Evolutionary conservation across 2,113 vertebrate species (phyloP), one percentile per base, ranked within the genome.

Genomic region (Rana temporaria): DNA sequence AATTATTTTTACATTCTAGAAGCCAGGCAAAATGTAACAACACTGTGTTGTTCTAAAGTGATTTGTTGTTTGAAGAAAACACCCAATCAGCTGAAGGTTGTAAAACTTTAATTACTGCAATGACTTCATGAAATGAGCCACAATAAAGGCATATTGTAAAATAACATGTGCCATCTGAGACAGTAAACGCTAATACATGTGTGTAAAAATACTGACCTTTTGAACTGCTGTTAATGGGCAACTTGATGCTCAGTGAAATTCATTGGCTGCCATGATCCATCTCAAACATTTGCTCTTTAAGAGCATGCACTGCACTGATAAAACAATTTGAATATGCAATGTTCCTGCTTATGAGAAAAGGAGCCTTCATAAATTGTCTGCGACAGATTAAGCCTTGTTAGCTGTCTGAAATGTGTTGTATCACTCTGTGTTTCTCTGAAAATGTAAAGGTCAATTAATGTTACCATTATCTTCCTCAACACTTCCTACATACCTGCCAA

Each of bases 291-390:
- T 83, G 42, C 81, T 68, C 53, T 83, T 83, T 68, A 66, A 38
- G 80, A 82, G 64, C 80, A 82, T 32, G 72, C 48, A 74, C 72
- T 42, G 55, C 60, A 68, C 52, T 76, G 72, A 83, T 83, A 52
- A 83, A 76, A 83, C 81, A 83, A 76, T 76, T 83, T 75, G 63
- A 83, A 75, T 83, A 60, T 60, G 59, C 72, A 83, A 68, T 83
- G 69, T 76, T 60, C 55, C 20, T 76, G 71, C 52, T 38, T 83
- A 67, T 83, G 32, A 60, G 73, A 83, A 83, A 75, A 16, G 38
- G 72, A 52, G 30, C 55, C 62, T 72, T 76, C 72, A 68, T 81
- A 73, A 72, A 65, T 74, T 65, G 59, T 64, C 53, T 59, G 64
- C 68, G 71, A 65, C 63, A 76, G 53, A 83, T 76, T 83, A 83